A percentile compares a stretch with the other conserved stretches of the same genome.
These are phyloP conservation scores for Apeira syringaria DNA, from an alignment of 2,888 invertebrate species.

Conservation along the genomic window DNA sequence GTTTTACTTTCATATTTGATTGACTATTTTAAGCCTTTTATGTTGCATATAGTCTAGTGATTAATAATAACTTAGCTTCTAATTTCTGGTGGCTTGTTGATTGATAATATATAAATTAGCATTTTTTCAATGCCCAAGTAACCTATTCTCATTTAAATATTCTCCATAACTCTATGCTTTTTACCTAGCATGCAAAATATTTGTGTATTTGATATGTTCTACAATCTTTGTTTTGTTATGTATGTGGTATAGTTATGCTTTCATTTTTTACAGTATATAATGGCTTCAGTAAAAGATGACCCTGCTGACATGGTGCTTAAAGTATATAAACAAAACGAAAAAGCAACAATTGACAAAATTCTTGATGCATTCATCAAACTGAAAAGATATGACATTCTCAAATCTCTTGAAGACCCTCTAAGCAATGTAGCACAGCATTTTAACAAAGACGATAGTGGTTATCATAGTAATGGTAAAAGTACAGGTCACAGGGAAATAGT, in stretches of 20 bases:
- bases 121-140: too few relatives aligned
- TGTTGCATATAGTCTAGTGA: too few relatives aligned
- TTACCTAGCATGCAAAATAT: too few relatives aligned
- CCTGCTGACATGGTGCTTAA: conserved; percentile 80
- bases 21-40: too few relatives aligned
- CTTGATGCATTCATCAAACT: conserved; percentile 72
- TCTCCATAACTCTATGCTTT: too few relatives aligned
- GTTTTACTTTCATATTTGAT: too few relatives aligned
- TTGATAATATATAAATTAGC: too few relatives aligned
- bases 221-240: too few relatives aligned
- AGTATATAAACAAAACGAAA: conserved; percentile 76
- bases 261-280: conserved; percentile 70
- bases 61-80: too few relatives aligned
- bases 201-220: too few relatives aligned
- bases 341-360: conserved; percentile 81
- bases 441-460: conserved; percentile 71
- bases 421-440: conserved; percentile 62
- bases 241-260: conserved; percentile 41
- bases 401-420: conserved; percentile 70
- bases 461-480: conserved; percentile 61
- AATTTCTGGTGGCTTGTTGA: too few relatives aligned
- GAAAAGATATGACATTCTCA: conserved; percentile 78
- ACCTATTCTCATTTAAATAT: too few relatives aligned
- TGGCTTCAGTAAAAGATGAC: conserved; percentile 77
- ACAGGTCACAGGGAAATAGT: conserved; percentile 62